Evolutionary conservation across 2,113 vertebrate genomes (phyloP), one percentile per base, ranked within the genome.

Genomic region (Python bivittatus): DNA sequence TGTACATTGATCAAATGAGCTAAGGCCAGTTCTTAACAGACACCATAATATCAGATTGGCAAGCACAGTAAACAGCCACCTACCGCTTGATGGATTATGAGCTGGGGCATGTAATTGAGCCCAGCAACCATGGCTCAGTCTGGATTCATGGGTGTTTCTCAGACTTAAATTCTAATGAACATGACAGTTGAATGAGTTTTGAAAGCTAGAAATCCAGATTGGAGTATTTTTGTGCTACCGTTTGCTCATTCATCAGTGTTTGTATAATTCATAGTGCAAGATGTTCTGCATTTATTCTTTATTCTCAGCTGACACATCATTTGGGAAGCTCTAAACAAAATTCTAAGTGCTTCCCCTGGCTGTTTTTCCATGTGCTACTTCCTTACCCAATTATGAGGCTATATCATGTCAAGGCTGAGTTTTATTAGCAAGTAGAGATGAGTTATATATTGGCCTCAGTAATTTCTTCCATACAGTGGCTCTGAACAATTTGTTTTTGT

Each of bases 1-100:
- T 92, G 84, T 90, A 48, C 61, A 92, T 96, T 96, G 94, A 92
- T 84, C 7, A 60, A 96, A 96, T 96, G 95, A 96, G 58, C 84
- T 83, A 93, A 96, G 95, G 90, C 79, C 91, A 95, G 94, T 97
- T 96, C 93, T 90, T 91, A 93, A 97, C 95, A 94, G 95, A 97
- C 93, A 95, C 25, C n/a, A 84, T 92, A 93, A 57, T 90, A 96
- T 88, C 83, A 88, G 91, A 86, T 52, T 93, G 90, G 52, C 85
- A 44, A 92, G 94, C 95, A 95, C 96, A 93, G 94, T 95, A 95
- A 94, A 93, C 93, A 96, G 88, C 94, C n/a, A 93, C 91, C n/a
- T 92, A 92, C 93, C 95, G 94, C 95, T 96, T 95, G 94, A 91
- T 91, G 94, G 93, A 91, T 96, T 96, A 94, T 96, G 95, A 96